Percentiles rank a stretch among this genome's conserved stretches.
Evolutionary conservation across 1,140 invertebrate genomes (phyloP).

Genomic region (Brachionus angularis): DNA sequence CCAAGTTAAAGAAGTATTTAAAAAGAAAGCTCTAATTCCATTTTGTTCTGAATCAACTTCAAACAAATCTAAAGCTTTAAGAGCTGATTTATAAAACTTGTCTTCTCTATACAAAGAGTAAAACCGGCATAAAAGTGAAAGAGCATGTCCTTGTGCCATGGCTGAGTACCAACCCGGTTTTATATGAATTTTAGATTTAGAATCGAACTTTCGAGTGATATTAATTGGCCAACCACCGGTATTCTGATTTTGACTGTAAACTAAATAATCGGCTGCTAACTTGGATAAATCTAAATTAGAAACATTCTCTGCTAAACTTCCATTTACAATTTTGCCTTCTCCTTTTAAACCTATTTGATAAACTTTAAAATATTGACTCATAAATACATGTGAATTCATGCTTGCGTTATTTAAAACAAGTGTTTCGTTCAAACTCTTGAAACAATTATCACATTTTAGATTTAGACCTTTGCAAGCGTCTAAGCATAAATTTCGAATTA

Average conservation of each 20-base stretch:
- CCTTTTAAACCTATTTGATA: slow-evolving; percentile 30
- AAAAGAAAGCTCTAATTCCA: slow-evolving; percentile 78
- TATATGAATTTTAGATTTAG: slow-evolving; percentile 66
- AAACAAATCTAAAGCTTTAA: slow-evolving; percentile 75
- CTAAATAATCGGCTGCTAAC: slow-evolving; percentile 15
- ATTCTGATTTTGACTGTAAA: slow-evolving; percentile 19
- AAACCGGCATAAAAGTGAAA: slow-evolving; percentile 83
- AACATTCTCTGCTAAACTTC: neutral
- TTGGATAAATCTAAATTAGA: slow-evolving; percentile 13
- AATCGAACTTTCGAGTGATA: slow-evolving; percentile 70
- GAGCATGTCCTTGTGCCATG: slow-evolving; percentile 95
- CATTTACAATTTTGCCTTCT: slow-evolving; percentile 10
- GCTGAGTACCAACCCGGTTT: slow-evolving; percentile 88
- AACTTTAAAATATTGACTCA: slow-evolving; percentile 6
- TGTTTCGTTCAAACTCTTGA: slow-evolving; percentile 48
- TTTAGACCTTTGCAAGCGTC: slow-evolving; percentile 10
- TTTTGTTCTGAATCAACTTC: slow-evolving; percentile 65
- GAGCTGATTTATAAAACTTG: slow-evolving; percentile 74
- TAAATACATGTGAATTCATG: neutral
- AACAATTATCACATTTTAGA: slow-evolving; percentile 4
- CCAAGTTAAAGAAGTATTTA: slow-evolving; percentile 74
- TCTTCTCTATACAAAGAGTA: slow-evolving; percentile 73
- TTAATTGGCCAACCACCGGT: slow-evolving; percentile 77
- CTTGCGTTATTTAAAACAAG: slow-evolving; percentile 49
- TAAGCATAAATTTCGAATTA: slow-evolving; percentile 29